Evolutionary conservation across 1,140 invertebrate species (phyloP), one percentile per base, ranked within the genome.

Genomic region (Eciton burchellii): DNA sequence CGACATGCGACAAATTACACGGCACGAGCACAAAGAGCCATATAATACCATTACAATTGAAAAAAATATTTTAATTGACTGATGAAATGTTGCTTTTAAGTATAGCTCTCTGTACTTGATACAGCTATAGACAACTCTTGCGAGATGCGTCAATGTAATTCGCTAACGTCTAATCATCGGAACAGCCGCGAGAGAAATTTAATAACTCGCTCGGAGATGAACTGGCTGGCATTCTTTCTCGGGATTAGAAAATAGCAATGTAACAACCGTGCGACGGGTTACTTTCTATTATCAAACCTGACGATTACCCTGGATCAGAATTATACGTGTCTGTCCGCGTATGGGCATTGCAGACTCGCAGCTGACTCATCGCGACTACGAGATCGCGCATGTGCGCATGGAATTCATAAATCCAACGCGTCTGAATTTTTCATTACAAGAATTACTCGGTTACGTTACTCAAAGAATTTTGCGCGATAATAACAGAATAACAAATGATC

Each of bases 171-270:
- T 35, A 26, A 52, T 45, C 72, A 81, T 84, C 63, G 29, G 8
- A 56, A 76, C 76, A 12, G 21, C 62, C n/a, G 47, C n/a, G 74
- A 87, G 90, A 91, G 89, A 91, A 91, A 91, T 90, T 91, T 91
- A 91, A 91, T 91, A 77, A 84, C 63, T 83, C 73, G 52, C 76
- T 35, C n/a, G 57, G 82, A 89, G 73, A 88, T 89, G 35, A 6
- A 35, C 35, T 35, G 82, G 76, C 21, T 43, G 52, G 81, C 56
- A 89, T 87, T 90, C 88, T 82, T 84, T 54, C 45, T 49, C 52
- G 54, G 26, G 68, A 84, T 86, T 86, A 84, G 79, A 88, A 89
- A 90, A 89, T 89, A 72, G 81, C 84, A 86, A 89, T 84, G 87
- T 72, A 84, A 82, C 66, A 79, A 88, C 59, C 76, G 56, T 52